Evolutionary conservation across 2,797 vertebrate genomes (phyloP), one percentile per base, ranked within the genome.

Genomic region (Enteromius treurensis): DNA sequence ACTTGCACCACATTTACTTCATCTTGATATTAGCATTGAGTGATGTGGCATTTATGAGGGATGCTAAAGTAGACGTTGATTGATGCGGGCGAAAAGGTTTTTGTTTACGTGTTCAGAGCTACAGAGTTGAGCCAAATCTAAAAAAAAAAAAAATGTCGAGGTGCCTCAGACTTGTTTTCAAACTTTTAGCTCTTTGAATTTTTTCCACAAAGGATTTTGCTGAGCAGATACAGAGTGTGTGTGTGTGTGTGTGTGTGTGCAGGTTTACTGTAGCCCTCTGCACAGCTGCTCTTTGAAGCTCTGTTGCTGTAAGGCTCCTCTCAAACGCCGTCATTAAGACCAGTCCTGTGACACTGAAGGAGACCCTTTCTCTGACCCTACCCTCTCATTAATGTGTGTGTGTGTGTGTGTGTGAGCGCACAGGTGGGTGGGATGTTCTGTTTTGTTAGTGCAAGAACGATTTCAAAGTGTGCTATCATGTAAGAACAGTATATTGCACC

Each of bases 261-360:
- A 64, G 75, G n/a, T 40, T 55, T 69, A 42, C 6, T 26, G 26
- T 26, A 26, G 26, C 68, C 53, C 51, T 60, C 3, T 79, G 13
- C 65, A 69, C 65, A 80, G 60, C 62, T 79, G 29, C 58, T 79
- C 47, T 80, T 62, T 81, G 37, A 81, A 73, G 79, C 15, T 69
- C 47, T 34, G 51, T 34, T 29, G 65, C 40, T 77, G 55, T 79
- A 69, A 40, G 42, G 29, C 3, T 65, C 26, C 10, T 45, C 40
- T 65, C 47, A 37, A 55, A n/a, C 14, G 15, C 32, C n/a, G 34
- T 73, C 53, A 71, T 81, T 81, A 81, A 47, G 68, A 81, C 51
- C 53, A 62, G 3, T 47, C 37, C 40, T 60, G 42, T 64, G 80
- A 81, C 69, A 64, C 26, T 74, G 29, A 81, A 51, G 55, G 21